Conservation (phyloP, 2,113 vertebrate genomes). For the Chunga burmeisteri region DNA sequence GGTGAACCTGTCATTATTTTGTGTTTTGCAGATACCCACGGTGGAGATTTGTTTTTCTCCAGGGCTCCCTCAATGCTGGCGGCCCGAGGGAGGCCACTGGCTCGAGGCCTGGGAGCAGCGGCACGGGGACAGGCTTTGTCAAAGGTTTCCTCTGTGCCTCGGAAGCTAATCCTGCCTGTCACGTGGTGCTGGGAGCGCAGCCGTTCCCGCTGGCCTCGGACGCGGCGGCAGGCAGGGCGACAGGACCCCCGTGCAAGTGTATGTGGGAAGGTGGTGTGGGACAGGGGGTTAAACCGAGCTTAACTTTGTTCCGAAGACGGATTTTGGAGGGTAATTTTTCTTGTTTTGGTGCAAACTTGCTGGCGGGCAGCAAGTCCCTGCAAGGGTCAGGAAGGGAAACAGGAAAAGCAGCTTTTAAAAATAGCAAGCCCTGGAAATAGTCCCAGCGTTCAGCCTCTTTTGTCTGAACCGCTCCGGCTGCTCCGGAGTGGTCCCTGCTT, state of each 20-base stretch:
- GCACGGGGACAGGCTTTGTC: not conserved
- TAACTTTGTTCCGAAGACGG: rapidly evolving
- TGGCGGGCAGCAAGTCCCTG: not conserved
- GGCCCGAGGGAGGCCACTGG: not conserved
- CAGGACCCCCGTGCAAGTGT: not conserved
- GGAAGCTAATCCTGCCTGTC: not conserved
- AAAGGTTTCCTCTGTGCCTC: not conserved
- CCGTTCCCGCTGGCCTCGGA: not conserved
- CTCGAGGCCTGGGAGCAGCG: not conserved
- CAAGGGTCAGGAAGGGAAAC: not conserved
- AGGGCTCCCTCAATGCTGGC: not conserved
- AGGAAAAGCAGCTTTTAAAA: slow-evolving; percentile 29
- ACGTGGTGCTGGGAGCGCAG: not conserved
- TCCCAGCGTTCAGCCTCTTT: not conserved
- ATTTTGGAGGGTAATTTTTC: not conserved
- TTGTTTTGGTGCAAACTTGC: not conserved
- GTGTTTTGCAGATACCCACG: rapidly evolving
- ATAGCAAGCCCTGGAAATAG: not conserved
- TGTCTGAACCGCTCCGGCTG: not conserved
- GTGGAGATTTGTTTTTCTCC: rapidly evolving
- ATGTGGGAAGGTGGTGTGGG: not conserved
- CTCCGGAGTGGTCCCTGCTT: not conserved
- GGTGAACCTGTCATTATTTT: not conserved
- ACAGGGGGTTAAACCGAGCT: not conserved
- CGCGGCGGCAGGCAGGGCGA: not conserved